phyloP scores from a whole-genome alignment of 2,888 invertebrate species.

The Acrobasis consociella region DNA sequence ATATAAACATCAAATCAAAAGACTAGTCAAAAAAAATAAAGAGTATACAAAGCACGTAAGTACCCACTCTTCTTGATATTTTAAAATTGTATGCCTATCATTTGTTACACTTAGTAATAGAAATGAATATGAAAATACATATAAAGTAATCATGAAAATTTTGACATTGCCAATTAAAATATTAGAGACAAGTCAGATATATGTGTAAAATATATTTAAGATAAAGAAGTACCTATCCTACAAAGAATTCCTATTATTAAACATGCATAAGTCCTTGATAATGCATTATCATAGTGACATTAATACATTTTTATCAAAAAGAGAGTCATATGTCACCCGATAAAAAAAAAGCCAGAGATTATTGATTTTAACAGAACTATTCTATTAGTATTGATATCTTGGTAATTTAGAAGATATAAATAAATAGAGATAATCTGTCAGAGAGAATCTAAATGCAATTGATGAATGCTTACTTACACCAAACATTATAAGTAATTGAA shows the following conservation, averaged over 20 bases:
- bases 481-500: conserved; percentile 23
- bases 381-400: conserved; percentile 45
- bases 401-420: conserved; percentile 26
- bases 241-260: conserved; percentile 43
- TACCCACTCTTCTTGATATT: background rate
- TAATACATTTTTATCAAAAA: conserved; percentile 46
- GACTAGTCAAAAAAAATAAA: background rate
- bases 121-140: too few species aligned
- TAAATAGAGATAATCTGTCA: conserved; percentile 24
- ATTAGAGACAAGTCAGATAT: background rate
- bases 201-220: conserved; percentile 23
- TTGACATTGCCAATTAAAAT: too few species aligned
- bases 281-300: conserved; percentile 52
- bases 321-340: conserved; percentile 49
- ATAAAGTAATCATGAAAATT: too few species aligned
- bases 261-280: conserved; percentile 46
- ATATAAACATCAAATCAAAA: background rate
- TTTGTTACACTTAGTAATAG: too few species aligned
- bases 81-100: background rate
- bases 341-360: conserved; percentile 45
- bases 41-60: background rate
- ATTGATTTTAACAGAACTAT: conserved; percentile 53
- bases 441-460: conserved; percentile 19
- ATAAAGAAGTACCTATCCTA: conserved; percentile 42
- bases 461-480: conserved; percentile 19